Evolutionary conservation across 2,113 vertebrate species (phyloP).

Genomic region (Microtus oregoni): DNA sequence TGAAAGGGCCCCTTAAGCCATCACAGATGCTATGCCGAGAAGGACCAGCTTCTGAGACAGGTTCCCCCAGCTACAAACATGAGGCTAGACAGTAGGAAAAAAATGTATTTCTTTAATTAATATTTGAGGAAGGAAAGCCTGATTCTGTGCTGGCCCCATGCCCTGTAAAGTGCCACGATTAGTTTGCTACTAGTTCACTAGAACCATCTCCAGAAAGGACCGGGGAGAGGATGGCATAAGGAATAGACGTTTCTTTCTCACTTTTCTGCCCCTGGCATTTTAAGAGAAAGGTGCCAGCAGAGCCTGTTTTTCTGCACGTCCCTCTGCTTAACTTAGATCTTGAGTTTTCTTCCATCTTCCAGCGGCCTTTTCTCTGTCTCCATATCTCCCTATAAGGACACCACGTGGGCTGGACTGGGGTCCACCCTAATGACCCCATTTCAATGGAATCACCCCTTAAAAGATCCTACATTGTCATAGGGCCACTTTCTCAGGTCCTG

Average conservation of each 20-base stretch:
- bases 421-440: neutral
- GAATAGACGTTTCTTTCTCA: neutral
- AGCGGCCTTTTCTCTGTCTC: neutral
- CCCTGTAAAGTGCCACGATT: neutral
- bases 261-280: neutral
- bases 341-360: neutral
- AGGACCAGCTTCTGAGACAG: neutral
- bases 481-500: neutral
- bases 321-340: neutral
- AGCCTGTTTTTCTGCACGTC: neutral
- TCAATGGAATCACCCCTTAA: slow-evolving; percentile 3
- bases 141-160: neutral
- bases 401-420: neutral
- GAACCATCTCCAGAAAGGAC: neutral
- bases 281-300: neutral
- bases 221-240: neutral
- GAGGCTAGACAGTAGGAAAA: neutral
- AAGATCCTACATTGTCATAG: neutral
- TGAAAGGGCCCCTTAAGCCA: neutral
- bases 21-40: neutral
- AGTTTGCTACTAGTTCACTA: neutral
- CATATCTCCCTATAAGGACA: neutral
- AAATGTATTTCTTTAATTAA: neutral
- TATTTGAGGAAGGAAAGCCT: neutral
- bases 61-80: neutral